A percentile compares a stretch with the other conserved stretches of the same genome.
Evolutionary conservation across 2,113 vertebrate genomes (phyloP).

Genomic region (Tretioscincus oriximinensis): DNA sequence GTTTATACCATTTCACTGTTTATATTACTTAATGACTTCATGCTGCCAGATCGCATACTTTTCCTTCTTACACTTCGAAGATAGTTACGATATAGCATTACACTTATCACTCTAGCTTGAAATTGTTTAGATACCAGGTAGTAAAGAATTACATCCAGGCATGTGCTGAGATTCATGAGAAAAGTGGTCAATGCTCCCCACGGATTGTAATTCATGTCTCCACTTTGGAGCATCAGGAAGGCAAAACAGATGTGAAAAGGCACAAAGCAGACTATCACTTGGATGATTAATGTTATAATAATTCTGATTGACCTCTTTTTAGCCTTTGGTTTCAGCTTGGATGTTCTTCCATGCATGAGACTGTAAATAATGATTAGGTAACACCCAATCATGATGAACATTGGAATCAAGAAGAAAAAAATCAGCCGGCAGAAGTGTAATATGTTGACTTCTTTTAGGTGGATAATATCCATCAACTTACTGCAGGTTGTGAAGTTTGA

Average conservation of each 20-base stretch:
- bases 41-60: constrained; percentile 83
- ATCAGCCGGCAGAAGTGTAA: constrained; percentile 84
- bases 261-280: constrained; percentile 90
- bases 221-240: constrained; percentile 75
- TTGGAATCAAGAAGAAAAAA: constrained; percentile 90
- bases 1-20: constrained; percentile 88
- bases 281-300: constrained; percentile 88
- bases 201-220: constrained; percentile 66
- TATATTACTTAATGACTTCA: constrained; percentile 88
- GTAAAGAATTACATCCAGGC: constrained; percentile 92
- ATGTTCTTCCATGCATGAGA: constrained; percentile 85
- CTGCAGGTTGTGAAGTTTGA: constrained; percentile 85
- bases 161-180: constrained; percentile 94
- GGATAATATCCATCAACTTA: constrained; percentile 88
- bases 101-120: constrained; percentile 94
- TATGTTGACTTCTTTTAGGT: constrained; percentile 77
- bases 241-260: constrained; percentile 89
- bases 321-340: constrained; percentile 92
- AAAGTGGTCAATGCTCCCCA: constrained; percentile 91
- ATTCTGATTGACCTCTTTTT: constrained; percentile 95
- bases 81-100: constrained; percentile 94
- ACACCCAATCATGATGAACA: constrained; percentile 91
- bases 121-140: constrained; percentile 98
- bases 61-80: constrained; percentile 91
- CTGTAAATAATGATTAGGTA: constrained; percentile 88